Evolutionary conservation across 2,888 invertebrate species (phyloP).

Genomic region (Patella ulyssiponensis): DNA sequence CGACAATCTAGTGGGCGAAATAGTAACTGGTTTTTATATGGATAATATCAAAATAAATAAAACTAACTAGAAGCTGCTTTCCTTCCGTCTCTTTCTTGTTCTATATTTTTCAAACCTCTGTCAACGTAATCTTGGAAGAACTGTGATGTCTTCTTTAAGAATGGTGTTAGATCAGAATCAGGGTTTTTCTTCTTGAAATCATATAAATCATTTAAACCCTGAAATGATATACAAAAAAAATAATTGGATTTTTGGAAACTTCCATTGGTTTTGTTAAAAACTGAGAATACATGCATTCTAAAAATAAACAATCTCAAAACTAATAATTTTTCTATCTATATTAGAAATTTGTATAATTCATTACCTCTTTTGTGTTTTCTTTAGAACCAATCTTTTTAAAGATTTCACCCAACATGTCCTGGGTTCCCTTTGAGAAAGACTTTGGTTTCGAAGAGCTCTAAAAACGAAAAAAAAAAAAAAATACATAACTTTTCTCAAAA

Average conservation of each 20-base stretch:
- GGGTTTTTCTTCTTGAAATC: conserved; percentile 86
- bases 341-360: background rate
- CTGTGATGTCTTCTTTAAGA: conserved; percentile 85
- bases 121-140: conserved; percentile 91
- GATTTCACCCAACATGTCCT: conserved; percentile 89
- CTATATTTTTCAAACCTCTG: conserved; percentile 81
- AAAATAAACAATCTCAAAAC: no score
- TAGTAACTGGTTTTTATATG: no score
- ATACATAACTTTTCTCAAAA: no score
- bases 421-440: conserved; percentile 82
- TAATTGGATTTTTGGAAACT: background rate
- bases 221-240: conserved; percentile 21
- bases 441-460: no score
- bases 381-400: conserved; percentile 92
- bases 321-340: no score
- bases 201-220: conserved; percentile 86
- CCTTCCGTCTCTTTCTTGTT: conserved; percentile 70
- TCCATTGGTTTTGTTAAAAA: background rate
- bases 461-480: no score
- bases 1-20: no score
- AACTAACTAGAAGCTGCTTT: conserved; percentile 16
- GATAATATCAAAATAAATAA: background rate
- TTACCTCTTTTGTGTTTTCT: conserved; percentile 81
- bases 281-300: no score
- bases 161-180: conserved; percentile 88